Conservation (phyloP, 2,888 invertebrate species). For the Tridacna gigas region DNA sequence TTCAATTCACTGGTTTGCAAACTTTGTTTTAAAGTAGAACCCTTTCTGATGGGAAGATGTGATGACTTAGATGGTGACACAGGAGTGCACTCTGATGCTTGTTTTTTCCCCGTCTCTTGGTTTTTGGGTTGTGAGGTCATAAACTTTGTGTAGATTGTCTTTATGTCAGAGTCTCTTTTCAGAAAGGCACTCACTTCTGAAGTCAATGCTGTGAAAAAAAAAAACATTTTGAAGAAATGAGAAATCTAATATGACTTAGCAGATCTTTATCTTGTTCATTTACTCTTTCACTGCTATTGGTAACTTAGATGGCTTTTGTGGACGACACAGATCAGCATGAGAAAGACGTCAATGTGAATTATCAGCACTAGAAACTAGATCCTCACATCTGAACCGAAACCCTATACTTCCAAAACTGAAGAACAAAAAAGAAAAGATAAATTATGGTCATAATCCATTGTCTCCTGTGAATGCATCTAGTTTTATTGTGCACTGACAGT, state of each 20-base stretch:
- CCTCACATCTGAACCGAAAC: no score
- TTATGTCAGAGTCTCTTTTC: neutral
- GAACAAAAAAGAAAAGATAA: no score
- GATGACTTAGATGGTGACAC: neutral
- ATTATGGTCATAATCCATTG: no score
- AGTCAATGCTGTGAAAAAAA: neutral
- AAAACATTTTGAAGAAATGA: neutral
- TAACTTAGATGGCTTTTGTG: no score
- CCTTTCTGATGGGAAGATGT: neutral
- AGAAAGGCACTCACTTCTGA: slow-evolving; percentile 6
- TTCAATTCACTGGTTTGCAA: neutral
- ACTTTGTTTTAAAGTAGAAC: neutral
- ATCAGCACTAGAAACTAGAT: no score
- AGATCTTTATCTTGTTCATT: neutral
- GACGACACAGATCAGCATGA: no score
- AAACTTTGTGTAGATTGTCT: neutral
- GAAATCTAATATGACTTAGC: neutral
- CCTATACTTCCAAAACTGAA: no score
- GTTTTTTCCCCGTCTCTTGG: neutral
- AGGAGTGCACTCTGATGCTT: neutral
- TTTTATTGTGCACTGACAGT: no score
- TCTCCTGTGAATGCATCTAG: no score
- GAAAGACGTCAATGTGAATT: no score
- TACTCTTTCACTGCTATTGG: neutral
- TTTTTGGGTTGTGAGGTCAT: neutral